A percentile compares a stretch with the other conserved stretches of the same genome.
Evolutionary conservation across 2,888 invertebrate genomes (phyloP).

Genomic region (Glyphotaelius pellucidus): DNA sequence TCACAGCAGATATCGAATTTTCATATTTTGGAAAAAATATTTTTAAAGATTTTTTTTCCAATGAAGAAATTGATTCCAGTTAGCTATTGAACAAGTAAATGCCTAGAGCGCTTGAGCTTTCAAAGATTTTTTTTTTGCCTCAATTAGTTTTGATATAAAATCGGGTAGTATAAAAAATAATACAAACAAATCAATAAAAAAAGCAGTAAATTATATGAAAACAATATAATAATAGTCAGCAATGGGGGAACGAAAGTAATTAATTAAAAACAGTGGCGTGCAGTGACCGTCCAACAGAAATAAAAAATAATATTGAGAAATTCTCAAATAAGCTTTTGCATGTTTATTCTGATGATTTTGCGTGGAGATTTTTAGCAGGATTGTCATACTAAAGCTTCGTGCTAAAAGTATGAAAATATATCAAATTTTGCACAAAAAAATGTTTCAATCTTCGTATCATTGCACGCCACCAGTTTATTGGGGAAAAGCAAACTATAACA

Average conservation of each 20-base stretch:
- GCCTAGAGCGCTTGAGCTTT: background rate
- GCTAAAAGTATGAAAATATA: background rate
- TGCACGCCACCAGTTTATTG: background rate
- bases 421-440: background rate
- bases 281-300: background rate
- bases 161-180: background rate
- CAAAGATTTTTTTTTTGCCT: background rate
- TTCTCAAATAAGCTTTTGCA: background rate
- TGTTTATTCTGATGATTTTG: background rate
- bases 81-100: background rate
- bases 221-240: conserved; percentile 27
- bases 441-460: background rate
- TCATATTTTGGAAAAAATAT: background rate
- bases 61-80: background rate
- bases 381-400: background rate
- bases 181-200: conserved; percentile 33
- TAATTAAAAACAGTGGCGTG: conserved; percentile 15
- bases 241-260: conserved; percentile 12
- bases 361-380: background rate
- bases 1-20: background rate
- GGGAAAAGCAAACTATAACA: conserved; percentile 42
- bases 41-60: background rate
- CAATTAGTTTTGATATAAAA: background rate
- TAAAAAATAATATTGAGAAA: background rate
- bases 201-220: conserved; percentile 26